Conservation (phyloP, 92 coral and sea anemone species). For the Virgularia gustaviana region DNA sequence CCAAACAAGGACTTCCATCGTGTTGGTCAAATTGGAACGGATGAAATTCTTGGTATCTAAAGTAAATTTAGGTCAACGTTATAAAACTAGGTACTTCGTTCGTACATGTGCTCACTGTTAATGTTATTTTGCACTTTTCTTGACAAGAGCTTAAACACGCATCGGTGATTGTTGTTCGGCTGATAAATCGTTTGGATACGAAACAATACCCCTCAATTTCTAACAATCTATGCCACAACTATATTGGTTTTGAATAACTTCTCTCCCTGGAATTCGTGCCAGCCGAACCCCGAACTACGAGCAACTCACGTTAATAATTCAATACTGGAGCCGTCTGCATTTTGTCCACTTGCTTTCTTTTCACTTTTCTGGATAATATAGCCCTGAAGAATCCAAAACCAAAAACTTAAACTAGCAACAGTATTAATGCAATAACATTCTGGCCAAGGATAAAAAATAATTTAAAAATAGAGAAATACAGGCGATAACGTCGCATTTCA, state of each 20-base stretch:
- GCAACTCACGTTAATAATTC: slow-evolving; percentile 71
- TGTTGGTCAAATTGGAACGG: slow-evolving; percentile 83
- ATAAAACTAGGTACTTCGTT: not conserved
- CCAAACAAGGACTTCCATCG: slow-evolving; percentile 58
- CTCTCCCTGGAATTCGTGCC: too few relatives aligned
- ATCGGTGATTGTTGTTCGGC: too few relatives aligned
- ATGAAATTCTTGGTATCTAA: slow-evolving; percentile 88
- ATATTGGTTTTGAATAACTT: too few relatives aligned
- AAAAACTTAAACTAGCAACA: too few relatives aligned
- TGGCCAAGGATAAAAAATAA: not conserved
- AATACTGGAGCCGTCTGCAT: slow-evolving; percentile 21
- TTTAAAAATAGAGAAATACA: not conserved
- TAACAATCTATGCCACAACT: too few relatives aligned
- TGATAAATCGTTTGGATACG: too few relatives aligned
- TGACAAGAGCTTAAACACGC: too few relatives aligned
- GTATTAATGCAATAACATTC: not conserved
- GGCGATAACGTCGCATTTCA: not conserved
- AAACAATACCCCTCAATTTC: too few relatives aligned
- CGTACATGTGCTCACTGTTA: too few relatives aligned
- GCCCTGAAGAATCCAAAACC: too few relatives aligned
- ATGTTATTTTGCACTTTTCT: too few relatives aligned
- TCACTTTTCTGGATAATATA: slow-evolving; percentile 79
- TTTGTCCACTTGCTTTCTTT: slow-evolving; percentile 49
- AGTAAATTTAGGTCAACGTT: not conserved
- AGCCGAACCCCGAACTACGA: not conserved